phyloP scores from a whole-genome alignment of 64 coral and sea anemone genomes.

The Stichodactyla mertensii region DNA sequence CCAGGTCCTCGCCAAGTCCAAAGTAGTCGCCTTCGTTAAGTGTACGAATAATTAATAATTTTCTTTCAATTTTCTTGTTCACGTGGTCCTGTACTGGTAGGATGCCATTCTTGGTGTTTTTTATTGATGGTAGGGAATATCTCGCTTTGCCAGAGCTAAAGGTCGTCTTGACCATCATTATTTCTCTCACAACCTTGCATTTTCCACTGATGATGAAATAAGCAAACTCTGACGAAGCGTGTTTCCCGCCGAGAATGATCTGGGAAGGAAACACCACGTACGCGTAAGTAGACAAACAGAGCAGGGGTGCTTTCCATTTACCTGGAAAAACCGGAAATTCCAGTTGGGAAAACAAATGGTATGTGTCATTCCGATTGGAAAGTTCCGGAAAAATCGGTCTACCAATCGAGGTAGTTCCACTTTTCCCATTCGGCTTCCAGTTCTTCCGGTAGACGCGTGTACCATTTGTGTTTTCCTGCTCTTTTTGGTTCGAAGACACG shows the following conservation, averaged over 20 bases:
- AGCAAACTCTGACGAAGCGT: conserved; percentile 49
- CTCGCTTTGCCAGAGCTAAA: conserved; percentile 47
- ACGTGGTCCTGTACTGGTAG: background rate
- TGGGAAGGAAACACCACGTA: conserved; percentile 9
- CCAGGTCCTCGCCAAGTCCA: conserved; percentile 91
- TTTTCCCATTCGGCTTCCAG: too few relatives aligned
- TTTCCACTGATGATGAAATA: conserved; percentile 75
- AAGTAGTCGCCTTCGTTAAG: conserved; percentile 72
- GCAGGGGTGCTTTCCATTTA: too few relatives aligned
- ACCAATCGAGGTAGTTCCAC: too few relatives aligned
- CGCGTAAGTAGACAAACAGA: background rate
- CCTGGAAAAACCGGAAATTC: too few relatives aligned
- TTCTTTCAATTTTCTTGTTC: conserved; percentile 49
- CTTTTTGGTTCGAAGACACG: too few relatives aligned
- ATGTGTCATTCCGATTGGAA: too few relatives aligned
- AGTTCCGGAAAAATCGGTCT: too few relatives aligned
- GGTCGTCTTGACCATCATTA: conserved; percentile 46
- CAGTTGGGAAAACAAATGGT: too few relatives aligned
- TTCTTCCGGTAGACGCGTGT: too few relatives aligned
- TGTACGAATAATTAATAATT: conserved; percentile 47
- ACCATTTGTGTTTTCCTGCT: too few relatives aligned
- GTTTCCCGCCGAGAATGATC: conserved; percentile 75
- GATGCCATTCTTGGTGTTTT: background rate
- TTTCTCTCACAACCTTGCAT: conserved; percentile 82
- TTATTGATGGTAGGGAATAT: conserved; percentile 38